Evolutionary conservation across 2,888 invertebrate species (phyloP).

Genomic region (Drosophila austrosaltans): DNA sequence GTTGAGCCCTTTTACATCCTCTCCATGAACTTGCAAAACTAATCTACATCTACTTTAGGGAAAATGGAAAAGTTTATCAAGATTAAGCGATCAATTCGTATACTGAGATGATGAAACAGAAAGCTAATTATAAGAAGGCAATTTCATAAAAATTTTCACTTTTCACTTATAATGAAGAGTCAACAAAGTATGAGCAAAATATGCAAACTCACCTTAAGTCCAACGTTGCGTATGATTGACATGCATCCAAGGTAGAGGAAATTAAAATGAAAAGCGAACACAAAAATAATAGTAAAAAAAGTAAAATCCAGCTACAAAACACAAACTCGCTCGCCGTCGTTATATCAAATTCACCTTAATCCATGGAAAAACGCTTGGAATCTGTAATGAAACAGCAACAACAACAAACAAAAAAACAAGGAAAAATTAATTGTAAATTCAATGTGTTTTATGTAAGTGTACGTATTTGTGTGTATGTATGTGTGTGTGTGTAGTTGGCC

Average conservation of each 20-base stretch:
- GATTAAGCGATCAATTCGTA: background rate
- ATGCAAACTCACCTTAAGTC: conserved; percentile 61
- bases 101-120: background rate
- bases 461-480: conserved; percentile 16
- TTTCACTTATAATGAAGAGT: conserved; percentile 28
- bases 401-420: conserved; percentile 32
- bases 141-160: conserved; percentile 38
- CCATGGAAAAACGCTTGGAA: conserved; percentile 57
- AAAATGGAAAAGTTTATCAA: background rate
- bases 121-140: background rate
- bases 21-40: background rate
- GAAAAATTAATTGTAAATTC: conserved; percentile 62
- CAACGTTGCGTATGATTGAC: conserved; percentile 73
- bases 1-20: no score
- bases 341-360: conserved; percentile 59
- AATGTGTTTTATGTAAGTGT: conserved; percentile 44
- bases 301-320: conserved; percentile 5
- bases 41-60: background rate
- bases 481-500: conserved; percentile 21
- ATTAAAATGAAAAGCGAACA: conserved; percentile 35
- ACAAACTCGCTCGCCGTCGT: conserved; percentile 50
- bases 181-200: conserved; percentile 23
- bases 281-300: background rate
- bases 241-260: conserved; percentile 42
- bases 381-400: conserved; percentile 63